Conservation (phyloP, 2,888 invertebrate species). For the Cantharis rustica region DNA sequence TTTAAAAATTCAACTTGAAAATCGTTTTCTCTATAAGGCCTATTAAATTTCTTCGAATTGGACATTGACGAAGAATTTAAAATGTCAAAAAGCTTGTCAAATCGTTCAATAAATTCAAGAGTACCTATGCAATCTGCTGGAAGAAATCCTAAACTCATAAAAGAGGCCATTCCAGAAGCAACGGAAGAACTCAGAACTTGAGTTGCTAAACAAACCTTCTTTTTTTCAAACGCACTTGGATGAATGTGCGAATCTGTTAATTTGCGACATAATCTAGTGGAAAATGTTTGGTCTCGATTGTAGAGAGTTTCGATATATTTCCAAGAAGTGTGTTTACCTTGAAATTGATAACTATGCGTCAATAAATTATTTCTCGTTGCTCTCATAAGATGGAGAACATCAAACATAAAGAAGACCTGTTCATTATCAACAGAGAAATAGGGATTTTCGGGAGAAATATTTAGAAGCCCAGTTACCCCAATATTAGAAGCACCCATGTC, state of each 20-base stretch:
- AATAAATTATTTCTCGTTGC: too few species aligned
- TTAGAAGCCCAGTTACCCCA: too few species aligned
- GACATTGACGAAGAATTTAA: conserved; percentile 30
- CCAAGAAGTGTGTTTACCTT: too few species aligned
- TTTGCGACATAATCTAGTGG: too few species aligned
- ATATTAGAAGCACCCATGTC: too few species aligned
- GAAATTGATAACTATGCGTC: too few species aligned
- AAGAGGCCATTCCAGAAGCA: conserved; percentile 30
- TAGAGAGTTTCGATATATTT: too few species aligned
- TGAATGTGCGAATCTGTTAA: conserved; percentile 21
- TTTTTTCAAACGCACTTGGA: conserved; percentile 35
- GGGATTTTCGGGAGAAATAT: too few species aligned
- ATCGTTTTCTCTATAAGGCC: conserved; percentile 7
- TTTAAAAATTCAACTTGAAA: conserved; percentile 30
- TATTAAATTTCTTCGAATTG: conserved; percentile 8
- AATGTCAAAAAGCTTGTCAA: conserved; percentile 38
- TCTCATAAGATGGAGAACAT: too few species aligned
- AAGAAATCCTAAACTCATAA: conserved; percentile 24
- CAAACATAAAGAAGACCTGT: too few species aligned
- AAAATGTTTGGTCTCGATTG: too few species aligned
- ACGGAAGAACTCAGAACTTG: conserved; percentile 36
- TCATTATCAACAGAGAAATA: too few species aligned
- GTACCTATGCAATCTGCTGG: conserved; percentile 23
- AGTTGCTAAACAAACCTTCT: conserved; percentile 33
- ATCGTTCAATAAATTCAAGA: conserved; percentile 28